These are phyloP conservation scores for Molorchus minor DNA, from an alignment of 2,888 invertebrate species.

Conservation along the genomic window DNA sequence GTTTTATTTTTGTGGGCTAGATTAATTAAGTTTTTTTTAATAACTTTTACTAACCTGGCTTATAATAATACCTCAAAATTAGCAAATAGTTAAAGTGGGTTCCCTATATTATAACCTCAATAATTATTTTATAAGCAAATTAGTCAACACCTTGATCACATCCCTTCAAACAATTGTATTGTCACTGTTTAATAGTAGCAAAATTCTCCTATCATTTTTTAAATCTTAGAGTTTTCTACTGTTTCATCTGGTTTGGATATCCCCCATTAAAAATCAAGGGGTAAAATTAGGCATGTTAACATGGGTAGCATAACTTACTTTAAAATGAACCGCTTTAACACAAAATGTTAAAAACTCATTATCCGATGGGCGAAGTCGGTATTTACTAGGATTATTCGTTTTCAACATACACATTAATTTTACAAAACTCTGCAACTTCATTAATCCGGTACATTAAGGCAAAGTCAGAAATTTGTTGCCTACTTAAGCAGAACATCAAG, in stretches of 20 bases:
- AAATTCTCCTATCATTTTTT: neutral
- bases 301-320: conserved; percentile 8
- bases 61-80: too few species aligned
- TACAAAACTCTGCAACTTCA: conserved; percentile 11
- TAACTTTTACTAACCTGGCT: too few species aligned
- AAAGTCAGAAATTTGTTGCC: conserved; percentile 11
- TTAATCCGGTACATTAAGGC: conserved; percentile 17
- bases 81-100: too few species aligned
- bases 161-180: too few species aligned
- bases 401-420: conserved; percentile 19
- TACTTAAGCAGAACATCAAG: conserved; percentile 9
- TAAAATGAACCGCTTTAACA: conserved; percentile 3
- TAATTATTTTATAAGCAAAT: too few species aligned
- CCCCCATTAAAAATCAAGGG: neutral
- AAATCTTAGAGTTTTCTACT: neutral
- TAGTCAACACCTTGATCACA: too few species aligned
- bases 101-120: too few species aligned
- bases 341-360: too few species aligned
- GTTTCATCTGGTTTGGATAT: neutral
- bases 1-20: too few species aligned
- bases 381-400: conserved; percentile 16
- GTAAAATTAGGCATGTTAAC: neutral
- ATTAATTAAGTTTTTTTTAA: too few species aligned
- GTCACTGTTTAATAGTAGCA: too few species aligned
- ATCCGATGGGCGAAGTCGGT: too few species aligned